Base-by-base conservation (phyloP, 2,113 vertebrate genomes). In the Cephalopterus ornatus region DNA sequence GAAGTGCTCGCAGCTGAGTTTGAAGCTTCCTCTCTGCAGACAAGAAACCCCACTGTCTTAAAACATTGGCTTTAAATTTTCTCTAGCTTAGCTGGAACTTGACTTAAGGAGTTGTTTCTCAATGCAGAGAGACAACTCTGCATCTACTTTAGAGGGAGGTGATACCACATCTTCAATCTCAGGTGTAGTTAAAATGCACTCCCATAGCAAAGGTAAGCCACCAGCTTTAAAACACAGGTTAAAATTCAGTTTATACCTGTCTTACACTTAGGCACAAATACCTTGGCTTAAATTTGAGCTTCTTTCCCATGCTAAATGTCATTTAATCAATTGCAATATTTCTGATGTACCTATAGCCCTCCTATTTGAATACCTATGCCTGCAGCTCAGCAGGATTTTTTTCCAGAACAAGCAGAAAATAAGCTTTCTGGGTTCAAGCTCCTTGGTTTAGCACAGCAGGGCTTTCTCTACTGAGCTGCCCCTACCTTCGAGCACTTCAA, bases 1-100 rank as follows among this genome's bases (percentile, higher is more conserved):
- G 92, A 96, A 96, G 85, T 91, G 41, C 76, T 92, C 68, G 71
- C 94, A 97, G 92, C 88, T 96, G 89, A 85, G 53, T 53, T 20
- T 88, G 91, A 92, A 74, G 61, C 72, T 95, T 95, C 6, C 52
- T 86, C 63, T 82, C 85, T 77, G 65, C 70, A 92, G 91, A 78
- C 41, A 91, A 92, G 91, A 63, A 93, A 88, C 75, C 35, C 39
- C 35, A 50, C 55, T 76, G 55, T 27, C 92, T 93, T 62, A 80
- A 95, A 96, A 74, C 61, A 78, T 10, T 75, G 89, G 23, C 65
- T 95, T 89, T 86, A 94, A 78, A 80, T 93, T 94, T 94, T 46
- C 61, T 70, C 68, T 28, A 63, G 73, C 41, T 94, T 94, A 58
- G 75, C 27, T 94, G 79, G 56, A 96, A 86, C 56, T 93, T 86